Evolutionary conservation across 64 coral and sea anemone genomes (phyloP).

Genomic region (Montipora capricornis): DNA sequence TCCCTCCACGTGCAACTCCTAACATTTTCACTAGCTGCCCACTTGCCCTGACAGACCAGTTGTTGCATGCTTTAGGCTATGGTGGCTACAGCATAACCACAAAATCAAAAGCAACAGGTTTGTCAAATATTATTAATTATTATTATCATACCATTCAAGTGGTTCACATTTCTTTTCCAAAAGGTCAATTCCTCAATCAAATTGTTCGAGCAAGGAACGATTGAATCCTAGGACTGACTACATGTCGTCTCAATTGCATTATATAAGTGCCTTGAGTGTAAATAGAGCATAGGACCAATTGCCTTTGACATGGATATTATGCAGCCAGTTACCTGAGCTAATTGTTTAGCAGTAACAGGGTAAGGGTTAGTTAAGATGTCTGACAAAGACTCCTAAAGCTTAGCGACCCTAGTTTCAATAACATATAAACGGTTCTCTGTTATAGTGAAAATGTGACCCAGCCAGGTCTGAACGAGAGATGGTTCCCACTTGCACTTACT

Average conservation of each 20-base stretch:
- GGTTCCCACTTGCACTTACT: not conserved
- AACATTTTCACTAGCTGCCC: slow-evolving; percentile 8
- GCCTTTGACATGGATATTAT: slow-evolving; percentile 50
- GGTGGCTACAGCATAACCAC: not conserved
- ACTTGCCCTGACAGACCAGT: not conserved
- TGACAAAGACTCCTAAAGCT: slow-evolving; percentile 30
- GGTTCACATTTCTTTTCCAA: no score
- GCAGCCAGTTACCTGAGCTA: slow-evolving; percentile 29
- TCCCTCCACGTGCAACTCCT: slow-evolving; percentile 34
- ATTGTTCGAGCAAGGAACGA: not conserved
- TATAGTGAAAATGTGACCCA: not conserved
- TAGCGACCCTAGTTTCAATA: slow-evolving; percentile 14
- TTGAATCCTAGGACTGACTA: slow-evolving; percentile 9
- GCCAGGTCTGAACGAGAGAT: not conserved
- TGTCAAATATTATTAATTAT: not conserved
- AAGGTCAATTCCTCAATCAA: slow-evolving; percentile 52
- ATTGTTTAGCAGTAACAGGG: not conserved
- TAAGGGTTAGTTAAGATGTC: not conserved
- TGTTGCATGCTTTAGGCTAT: not conserved
- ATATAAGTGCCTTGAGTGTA: slow-evolving; percentile 47
- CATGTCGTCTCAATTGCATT: slow-evolving; percentile 33
- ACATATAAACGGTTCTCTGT: slow-evolving; percentile 17
- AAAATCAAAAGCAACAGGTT: not conserved
- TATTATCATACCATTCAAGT: slow-evolving; percentile 6
- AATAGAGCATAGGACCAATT: slow-evolving; percentile 22